Percentiles rank a stretch among this genome's conserved stretches.
These are phyloP conservation scores for Centroberyx gerrardi DNA, from an alignment of 2,797 vertebrate genomes.

Conservation along the genomic window DNA sequence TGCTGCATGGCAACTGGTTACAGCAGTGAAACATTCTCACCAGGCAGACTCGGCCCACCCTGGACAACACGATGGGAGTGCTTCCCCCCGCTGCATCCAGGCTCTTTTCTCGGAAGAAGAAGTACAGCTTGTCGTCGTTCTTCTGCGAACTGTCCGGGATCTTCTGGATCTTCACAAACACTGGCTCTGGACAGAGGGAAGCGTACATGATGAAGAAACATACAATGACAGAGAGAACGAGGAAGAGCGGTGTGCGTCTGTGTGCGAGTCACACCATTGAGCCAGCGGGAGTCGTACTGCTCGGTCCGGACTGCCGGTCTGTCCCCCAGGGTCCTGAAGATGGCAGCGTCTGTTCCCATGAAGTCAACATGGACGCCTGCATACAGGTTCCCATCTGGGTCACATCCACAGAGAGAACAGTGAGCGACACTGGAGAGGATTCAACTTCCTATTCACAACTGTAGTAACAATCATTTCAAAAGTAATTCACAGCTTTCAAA, in stretches of 20 bases:
- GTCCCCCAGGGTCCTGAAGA: constrained; percentile 82
- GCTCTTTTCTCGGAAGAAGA: constrained; percentile 84
- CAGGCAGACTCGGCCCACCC: constrained; percentile 84
- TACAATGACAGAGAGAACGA: background rate
- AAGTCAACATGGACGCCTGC: constrained; percentile 84
- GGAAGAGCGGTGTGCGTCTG: constrained; percentile 1
- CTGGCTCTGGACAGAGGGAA: constrained; percentile 71
- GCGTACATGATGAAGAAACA: constrained; percentile 6
- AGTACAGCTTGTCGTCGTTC: constrained; percentile 84
- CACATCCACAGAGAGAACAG: background rate
- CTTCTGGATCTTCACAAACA: constrained; percentile 81
- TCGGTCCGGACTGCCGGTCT: constrained; percentile 81
- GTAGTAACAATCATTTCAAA: too few species aligned
- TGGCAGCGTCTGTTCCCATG: constrained; percentile 83
- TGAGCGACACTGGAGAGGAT: background rate
- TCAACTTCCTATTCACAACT: too few species aligned
- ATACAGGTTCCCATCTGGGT: constrained; percentile 81
- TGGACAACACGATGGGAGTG: constrained; percentile 77
- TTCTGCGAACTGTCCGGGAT: constrained; percentile 81
- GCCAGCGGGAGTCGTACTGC: constrained; percentile 84
- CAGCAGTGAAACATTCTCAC: constrained; percentile 57
- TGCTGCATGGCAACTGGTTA: too few species aligned
- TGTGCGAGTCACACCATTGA: constrained; percentile 76
- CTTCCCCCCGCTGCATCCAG: constrained; percentile 73
- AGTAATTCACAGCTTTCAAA: too few species aligned